Percentiles rank a stretch among this genome's conserved stretches.
Conservation (phyloP, 2,113 vertebrate species). For the Platanista minor region DNA sequence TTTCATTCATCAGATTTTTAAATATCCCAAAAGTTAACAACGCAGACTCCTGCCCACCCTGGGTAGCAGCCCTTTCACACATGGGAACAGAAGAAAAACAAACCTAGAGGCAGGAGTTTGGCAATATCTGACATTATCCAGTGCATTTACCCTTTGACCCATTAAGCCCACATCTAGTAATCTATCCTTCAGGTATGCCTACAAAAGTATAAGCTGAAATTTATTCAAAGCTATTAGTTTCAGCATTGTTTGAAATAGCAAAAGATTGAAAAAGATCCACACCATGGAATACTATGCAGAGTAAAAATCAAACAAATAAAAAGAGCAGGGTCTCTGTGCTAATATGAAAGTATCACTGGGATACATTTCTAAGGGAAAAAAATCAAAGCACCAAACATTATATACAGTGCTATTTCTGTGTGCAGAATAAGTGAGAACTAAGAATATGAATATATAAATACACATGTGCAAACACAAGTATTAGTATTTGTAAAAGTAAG, state of each 20-base stretch:
- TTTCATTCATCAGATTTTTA: not conserved
- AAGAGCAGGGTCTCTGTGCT: not conserved
- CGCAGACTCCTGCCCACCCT: not conserved
- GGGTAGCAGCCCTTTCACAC: not conserved
- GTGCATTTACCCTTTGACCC: not conserved
- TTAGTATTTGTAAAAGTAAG: not conserved
- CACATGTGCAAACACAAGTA: not conserved
- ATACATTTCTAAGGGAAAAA: not conserved
- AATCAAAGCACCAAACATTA: not conserved
- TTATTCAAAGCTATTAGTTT: not conserved
- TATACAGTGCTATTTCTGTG: not conserved
- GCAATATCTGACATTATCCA: not conserved
- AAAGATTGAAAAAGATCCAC: not conserved
- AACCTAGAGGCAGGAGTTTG: not conserved
- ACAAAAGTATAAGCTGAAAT: not conserved
- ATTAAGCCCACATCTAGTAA: not conserved
- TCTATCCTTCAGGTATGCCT: not conserved
- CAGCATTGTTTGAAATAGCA: not conserved
- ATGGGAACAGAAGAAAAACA: not conserved
- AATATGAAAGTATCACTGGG: not conserved
- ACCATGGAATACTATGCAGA: not conserved
- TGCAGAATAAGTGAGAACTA: not conserved
- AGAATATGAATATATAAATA: not conserved
- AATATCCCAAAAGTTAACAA: not conserved
- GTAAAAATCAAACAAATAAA: not conserved